A percentile compares a stretch with the other conserved stretches of the same genome.
These are phyloP conservation scores for Lagopus leucura DNA, from an alignment of 2,113 vertebrate species.

Conservation along the genomic window DNA sequence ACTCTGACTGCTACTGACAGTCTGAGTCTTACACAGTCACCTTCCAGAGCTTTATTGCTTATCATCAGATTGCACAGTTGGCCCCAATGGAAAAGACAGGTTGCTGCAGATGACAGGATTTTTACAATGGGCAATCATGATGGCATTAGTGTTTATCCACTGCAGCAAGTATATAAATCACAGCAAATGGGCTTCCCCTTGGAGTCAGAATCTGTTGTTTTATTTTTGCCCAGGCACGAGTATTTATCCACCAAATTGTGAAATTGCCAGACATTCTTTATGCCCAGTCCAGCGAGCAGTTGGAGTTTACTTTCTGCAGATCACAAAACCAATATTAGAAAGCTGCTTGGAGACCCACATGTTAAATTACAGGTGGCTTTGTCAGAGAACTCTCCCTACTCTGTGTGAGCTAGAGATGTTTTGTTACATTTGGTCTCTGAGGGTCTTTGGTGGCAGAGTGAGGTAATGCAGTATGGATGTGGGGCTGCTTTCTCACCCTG, in stretches of 20 bases:
- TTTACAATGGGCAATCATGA: constrained; percentile 38
- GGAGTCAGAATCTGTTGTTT: constrained; percentile 22
- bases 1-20: not conserved
- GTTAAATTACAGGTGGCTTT: not conserved
- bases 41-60: constrained; percentile 2
- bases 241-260: constrained; percentile 14
- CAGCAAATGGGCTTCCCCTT: constrained; percentile 56
- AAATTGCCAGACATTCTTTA: not conserved
- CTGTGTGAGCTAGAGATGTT: not conserved
- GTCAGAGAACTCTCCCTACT: not conserved
- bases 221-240: constrained; percentile 41
- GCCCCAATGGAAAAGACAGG: constrained; percentile 1
- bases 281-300: not conserved
- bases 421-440: not conserved
- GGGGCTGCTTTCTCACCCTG: not conserved
- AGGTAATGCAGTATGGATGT: not conserved
- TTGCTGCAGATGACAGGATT: constrained; percentile 47
- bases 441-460: not conserved
- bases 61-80: constrained; percentile 14
- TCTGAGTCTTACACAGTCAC: constrained; percentile 7
- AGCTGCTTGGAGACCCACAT: not conserved
- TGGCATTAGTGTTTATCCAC: constrained; percentile 49
- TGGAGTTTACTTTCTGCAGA: not conserved
- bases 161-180: constrained; percentile 66
- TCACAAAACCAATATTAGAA: not conserved